A percentile compares a stretch with the other conserved stretches of the same genome.
Conservation (phyloP, 30 jellyfish, hydroid and myxozoan genomes). For the Aurelia coerulea region DNA sequence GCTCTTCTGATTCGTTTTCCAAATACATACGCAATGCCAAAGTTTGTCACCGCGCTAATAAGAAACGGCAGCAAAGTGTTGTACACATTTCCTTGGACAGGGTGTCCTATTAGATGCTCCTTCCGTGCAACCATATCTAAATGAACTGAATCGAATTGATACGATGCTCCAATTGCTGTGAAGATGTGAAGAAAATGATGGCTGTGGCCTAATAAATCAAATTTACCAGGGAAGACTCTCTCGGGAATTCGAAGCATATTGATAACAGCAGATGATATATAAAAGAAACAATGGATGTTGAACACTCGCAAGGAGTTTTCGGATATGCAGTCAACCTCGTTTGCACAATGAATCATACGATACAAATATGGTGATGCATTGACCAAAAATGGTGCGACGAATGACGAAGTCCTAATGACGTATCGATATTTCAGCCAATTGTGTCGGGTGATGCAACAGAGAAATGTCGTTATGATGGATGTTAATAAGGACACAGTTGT, state of each 20-base stretch:
- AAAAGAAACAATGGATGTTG: constrained; percentile 70
- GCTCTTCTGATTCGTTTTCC: constrained; percentile 38
- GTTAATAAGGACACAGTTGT: constrained; percentile 52
- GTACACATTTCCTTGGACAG: constrained; percentile 29
- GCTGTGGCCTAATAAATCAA: constrained; percentile 92
- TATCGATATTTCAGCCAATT: constrained; percentile 78
- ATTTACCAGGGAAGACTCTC: constrained; percentile 88
- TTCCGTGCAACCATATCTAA: constrained; percentile 71
- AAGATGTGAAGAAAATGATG: constrained; percentile 91
- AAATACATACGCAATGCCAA: constrained; percentile 52
- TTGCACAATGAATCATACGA: constrained; percentile 57
- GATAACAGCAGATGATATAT: constrained; percentile 76
- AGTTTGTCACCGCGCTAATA: constrained; percentile 25
- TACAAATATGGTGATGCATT: constrained; percentile 88
- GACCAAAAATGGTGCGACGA: constrained; percentile 85
- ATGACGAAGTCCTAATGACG: constrained; percentile 81
- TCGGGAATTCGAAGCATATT: constrained; percentile 92
- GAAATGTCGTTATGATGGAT: constrained; percentile 78
- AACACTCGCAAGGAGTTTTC: constrained; percentile 51
- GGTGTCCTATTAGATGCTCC: neutral
- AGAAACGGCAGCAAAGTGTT: constrained; percentile 41
- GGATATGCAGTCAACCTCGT: constrained; percentile 56
- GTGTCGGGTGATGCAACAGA: constrained; percentile 81
- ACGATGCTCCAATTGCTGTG: constrained; percentile 82
- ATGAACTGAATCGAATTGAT: constrained; percentile 81